Evolutionary conservation across 2,797 vertebrate genomes (phyloP).

Genomic region (Protonibea diacanthus): DNA sequence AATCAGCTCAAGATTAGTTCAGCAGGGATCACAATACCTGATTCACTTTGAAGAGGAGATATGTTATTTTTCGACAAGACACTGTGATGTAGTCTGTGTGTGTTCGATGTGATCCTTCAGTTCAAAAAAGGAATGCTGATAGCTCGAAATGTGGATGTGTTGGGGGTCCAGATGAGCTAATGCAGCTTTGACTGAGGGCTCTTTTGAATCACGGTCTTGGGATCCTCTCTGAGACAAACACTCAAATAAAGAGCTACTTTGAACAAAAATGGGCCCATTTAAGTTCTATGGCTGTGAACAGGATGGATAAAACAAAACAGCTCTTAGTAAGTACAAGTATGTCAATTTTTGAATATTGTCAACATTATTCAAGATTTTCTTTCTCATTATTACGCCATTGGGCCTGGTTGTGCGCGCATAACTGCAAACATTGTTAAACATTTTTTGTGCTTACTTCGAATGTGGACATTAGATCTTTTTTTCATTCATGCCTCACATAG

Average conservation of each 20-base stretch:
- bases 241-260: slow-evolving; percentile 25
- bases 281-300: slow-evolving; percentile 18
- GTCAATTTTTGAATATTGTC: neutral
- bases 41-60: slow-evolving; percentile 57
- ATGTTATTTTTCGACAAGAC: slow-evolving; percentile 36
- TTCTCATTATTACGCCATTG: neutral
- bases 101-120: slow-evolving; percentile 7
- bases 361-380: neutral
- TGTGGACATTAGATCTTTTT: slow-evolving; percentile 20
- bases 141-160: slow-evolving; percentile 17
- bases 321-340: neutral
- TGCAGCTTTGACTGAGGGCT: slow-evolving; percentile 38
- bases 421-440: slow-evolving; percentile 25
- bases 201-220: slow-evolving; percentile 25
- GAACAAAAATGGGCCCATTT: slow-evolving; percentile 9
- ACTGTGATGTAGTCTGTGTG: slow-evolving; percentile 31
- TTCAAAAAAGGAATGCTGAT: slow-evolving; percentile 31
- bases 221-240: slow-evolving; percentile 27
- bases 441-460: slow-evolving; percentile 10
- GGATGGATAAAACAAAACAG: neutral
- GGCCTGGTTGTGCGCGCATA: neutral
- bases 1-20: slow-evolving; percentile 34
- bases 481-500: slow-evolving; percentile 22
- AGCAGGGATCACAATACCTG: slow-evolving; percentile 42
- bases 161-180: slow-evolving; percentile 33